phyloP scores from a whole-genome alignment of 2,888 invertebrate species.

The Clostera curtula region DNA sequence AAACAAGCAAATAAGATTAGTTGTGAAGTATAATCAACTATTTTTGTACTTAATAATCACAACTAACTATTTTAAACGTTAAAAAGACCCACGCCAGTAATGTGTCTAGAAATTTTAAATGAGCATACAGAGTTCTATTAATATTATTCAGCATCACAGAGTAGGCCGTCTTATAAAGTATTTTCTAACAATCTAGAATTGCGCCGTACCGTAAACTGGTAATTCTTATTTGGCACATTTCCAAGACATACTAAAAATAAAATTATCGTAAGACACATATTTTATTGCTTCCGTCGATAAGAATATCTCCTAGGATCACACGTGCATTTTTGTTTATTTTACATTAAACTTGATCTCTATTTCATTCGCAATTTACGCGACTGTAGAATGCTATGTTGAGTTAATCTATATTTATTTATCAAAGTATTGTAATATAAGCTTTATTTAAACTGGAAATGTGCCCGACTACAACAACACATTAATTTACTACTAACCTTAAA shows the following conservation, averaged over 20 bases:
- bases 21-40: conserved; percentile 40
- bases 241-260: conserved; percentile 12
- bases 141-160: too few species aligned
- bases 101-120: too few species aligned
- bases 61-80: too few species aligned
- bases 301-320: conserved; percentile 14
- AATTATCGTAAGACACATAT: conserved; percentile 18
- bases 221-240: conserved; percentile 24
- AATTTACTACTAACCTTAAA: too few species aligned
- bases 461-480: conserved; percentile 15
- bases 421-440: conserved; percentile 23
- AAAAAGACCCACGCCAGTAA: too few species aligned
- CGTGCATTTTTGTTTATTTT: too few species aligned
- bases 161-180: conserved; percentile 14
- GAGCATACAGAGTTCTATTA: too few species aligned
- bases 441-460: conserved; percentile 15
- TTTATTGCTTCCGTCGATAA: conserved; percentile 22
- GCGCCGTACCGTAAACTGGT: too few species aligned
- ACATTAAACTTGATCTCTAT: too few species aligned
- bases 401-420: conserved; percentile 12
- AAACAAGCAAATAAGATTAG: conserved; percentile 11
- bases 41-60: conserved; percentile 67
- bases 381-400: too few species aligned
- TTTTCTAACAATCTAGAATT: too few species aligned
- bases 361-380: too few species aligned